Base-by-base conservation (phyloP, 1,140 invertebrate species). In the Cyrtorhinus lividipennis region DNA sequence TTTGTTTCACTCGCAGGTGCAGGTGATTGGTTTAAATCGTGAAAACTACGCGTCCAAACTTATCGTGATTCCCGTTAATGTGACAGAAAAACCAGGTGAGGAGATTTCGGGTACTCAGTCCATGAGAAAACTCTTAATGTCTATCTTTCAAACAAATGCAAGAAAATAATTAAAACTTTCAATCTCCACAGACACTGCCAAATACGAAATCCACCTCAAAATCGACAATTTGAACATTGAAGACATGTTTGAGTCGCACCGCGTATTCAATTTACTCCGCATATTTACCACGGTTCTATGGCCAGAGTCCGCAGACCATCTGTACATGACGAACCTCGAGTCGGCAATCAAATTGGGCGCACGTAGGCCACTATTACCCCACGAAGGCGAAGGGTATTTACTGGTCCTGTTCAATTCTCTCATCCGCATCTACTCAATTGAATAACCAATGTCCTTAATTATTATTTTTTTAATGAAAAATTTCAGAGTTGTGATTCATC, bases 331-430 rank as follows among this genome's bases (percentile, higher is more conserved):
- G 0, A 90, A 89, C 69, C 75, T 95, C 60, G 85, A 84, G 25
- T 90, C 88, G 1, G 87, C 90, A 0, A 78, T 91, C 18, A 83
- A 89, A 69, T 76, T 91, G 53, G 91, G 91, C 18, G 90, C 87
- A 2, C 76, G 90, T 48, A 72, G 88, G 62, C 90, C 91, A 1
- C 69, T 90, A 20, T 83, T 84, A 68, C 90, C 90, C 0, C 82
- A 80, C 66, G 87, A 92, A 69, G 84, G 85, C 26, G 90, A 93
- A 78, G 91, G 91, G 90, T 92, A 75, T n/a, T n/a, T n/a, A n/a
- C n/a, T n/a, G n/a, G 75, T n/a, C n/a, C n/a, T n/a, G n/a, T n/a
- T n/a, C n/a, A n/a, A n/a, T n/a, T n/a, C n/a, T n/a, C n/a, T n/a
- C n/a, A n/a, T n/a, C n/a, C n/a, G n/a, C n/a, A n/a, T n/a, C n/a